phyloP scores from a whole-genome alignment of 2,888 invertebrate species.

The Rhingia campestris region DNA sequence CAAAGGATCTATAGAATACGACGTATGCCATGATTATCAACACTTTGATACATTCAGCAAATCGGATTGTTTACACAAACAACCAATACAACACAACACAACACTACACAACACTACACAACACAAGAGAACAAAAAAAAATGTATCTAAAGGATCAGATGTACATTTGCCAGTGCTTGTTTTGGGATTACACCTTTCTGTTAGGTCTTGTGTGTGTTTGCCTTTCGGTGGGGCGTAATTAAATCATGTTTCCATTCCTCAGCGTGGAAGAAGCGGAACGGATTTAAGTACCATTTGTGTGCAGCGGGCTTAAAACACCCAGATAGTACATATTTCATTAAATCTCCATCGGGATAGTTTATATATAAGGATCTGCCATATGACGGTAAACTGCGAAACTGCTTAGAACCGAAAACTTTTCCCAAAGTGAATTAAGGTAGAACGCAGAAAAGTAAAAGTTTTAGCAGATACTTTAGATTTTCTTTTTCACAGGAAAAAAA shows the following conservation, averaged over 20 bases:
- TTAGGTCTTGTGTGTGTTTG: conserved; percentile 47
- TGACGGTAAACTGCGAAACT: conserved; percentile 18
- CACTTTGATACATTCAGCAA: conserved; percentile 69
- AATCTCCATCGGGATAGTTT: conserved; percentile 3
- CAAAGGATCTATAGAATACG: conserved; percentile 19
- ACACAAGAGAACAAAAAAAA: background rate
- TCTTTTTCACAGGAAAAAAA: background rate
- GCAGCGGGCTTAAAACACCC: background rate
- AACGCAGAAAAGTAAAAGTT: conserved; percentile 27
- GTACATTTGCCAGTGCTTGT: conserved; percentile 63
- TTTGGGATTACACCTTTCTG: conserved; percentile 61
- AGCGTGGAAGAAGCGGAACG: background rate
- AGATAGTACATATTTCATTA: conserved; percentile 10
- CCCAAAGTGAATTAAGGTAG: conserved; percentile 32
- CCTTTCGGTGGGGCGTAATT: conserved; percentile 52
- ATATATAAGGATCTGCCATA: background rate
- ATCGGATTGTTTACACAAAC: conserved; percentile 72
- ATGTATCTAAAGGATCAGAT: conserved; percentile 59
- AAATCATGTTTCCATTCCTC: conserved; percentile 41
- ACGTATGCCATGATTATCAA: conserved; percentile 71
- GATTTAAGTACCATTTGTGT: background rate
- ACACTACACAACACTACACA: no score
- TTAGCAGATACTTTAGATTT: conserved; percentile 33
- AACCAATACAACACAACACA: background rate
- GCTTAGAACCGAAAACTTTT: conserved; percentile 22